These are phyloP conservation scores for Tineola bisselliella DNA, from an alignment of 2,888 invertebrate species.

Conservation along the genomic window DNA sequence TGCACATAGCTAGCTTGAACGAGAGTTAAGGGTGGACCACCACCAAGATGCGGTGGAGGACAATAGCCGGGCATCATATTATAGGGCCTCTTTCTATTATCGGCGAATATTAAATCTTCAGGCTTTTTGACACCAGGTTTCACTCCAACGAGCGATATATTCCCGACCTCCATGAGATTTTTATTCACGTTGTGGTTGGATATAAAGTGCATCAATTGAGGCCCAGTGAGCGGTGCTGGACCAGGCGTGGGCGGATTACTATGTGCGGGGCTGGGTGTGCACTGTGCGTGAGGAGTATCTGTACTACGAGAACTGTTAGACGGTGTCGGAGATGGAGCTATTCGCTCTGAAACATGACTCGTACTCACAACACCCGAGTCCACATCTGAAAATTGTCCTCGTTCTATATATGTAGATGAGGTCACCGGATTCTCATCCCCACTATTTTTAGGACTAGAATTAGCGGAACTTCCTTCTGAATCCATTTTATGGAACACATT, in stretches of 20 bases:
- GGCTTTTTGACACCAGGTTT: slow-evolving; percentile 39
- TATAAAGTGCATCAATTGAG: slow-evolving; percentile 63
- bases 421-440: slow-evolving; percentile 72
- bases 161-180: slow-evolving; percentile 61
- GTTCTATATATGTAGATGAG: slow-evolving; percentile 73
- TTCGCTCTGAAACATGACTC: slow-evolving; percentile 76
- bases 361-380: slow-evolving; percentile 88
- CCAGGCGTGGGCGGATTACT: slow-evolving; percentile 53
- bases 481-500: slow-evolving; percentile 49
- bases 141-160: slow-evolving; percentile 62
- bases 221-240: slow-evolving; percentile 42
- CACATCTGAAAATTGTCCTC: slow-evolving; percentile 75
- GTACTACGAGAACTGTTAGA: slow-evolving; percentile 63
- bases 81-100: slow-evolving; percentile 35
- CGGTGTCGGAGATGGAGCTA: slow-evolving; percentile 71
- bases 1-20: slow-evolving; percentile 56
- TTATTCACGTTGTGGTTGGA: slow-evolving; percentile 61
- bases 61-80: slow-evolving; percentile 59
- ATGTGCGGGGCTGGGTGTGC: slow-evolving; percentile 51
- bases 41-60: slow-evolving; percentile 57
- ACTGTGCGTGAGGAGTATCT: slow-evolving; percentile 54
- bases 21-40: slow-evolving; percentile 52
- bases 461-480: slow-evolving; percentile 57
- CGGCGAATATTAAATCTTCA: slow-evolving; percentile 38
- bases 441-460: slow-evolving; percentile 65